phyloP scores from a whole-genome alignment of 2,888 invertebrate genomes.

The Xanthorhoe designata region DNA sequence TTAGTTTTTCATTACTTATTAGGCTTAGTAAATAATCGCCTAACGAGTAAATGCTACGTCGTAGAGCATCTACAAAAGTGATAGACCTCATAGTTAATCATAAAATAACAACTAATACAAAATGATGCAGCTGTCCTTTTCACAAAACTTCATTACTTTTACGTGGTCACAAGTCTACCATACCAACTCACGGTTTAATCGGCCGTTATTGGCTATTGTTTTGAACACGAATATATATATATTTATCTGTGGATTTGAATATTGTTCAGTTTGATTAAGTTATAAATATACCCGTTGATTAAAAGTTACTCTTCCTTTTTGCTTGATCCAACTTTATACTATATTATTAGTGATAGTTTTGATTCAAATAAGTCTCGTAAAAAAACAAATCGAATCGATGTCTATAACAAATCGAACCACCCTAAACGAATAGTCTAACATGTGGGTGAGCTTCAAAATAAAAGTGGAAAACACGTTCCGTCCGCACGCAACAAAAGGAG shows the following conservation, averaged over 20 bases:
- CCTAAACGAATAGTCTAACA: too few relatives aligned
- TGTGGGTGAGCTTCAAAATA: constrained; percentile 49
- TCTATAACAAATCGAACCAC: too few relatives aligned
- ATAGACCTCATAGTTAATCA: neutral
- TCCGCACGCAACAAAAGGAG: constrained; percentile 68
- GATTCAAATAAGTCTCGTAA: too few relatives aligned
- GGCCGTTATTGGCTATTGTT: neutral
- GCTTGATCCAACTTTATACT: too few relatives aligned
- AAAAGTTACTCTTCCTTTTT: too few relatives aligned
- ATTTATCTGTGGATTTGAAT: neutral
- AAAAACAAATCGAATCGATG: too few relatives aligned
- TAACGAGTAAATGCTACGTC: constrained; percentile 1
- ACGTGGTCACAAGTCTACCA: neutral
- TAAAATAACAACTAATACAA: neutral
- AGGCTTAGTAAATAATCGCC: neutral
- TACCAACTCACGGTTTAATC: neutral
- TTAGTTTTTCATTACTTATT: neutral
- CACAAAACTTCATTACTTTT: constrained; percentile 37
- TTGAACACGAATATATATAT: too few relatives aligned
- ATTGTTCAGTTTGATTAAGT: too few relatives aligned
- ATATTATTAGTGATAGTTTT: too few relatives aligned
- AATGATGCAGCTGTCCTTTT: constrained; percentile 7
- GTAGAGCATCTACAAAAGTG: constrained; percentile 12
- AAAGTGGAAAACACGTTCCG: constrained; percentile 67
- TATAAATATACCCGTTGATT: too few relatives aligned